Conservation (phyloP, 2,888 invertebrate genomes). For the Lingula anatina region DNA sequence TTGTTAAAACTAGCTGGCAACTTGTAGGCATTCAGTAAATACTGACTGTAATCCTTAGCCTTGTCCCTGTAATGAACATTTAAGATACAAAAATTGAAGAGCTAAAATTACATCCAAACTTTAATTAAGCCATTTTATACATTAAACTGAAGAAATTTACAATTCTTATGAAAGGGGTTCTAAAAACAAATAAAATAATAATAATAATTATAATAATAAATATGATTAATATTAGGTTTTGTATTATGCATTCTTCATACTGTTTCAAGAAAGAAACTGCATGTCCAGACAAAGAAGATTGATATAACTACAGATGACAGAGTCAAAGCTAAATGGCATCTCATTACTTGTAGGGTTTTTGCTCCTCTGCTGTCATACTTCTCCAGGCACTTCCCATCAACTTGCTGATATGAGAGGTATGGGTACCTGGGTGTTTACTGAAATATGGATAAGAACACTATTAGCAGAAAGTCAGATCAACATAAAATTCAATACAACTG, state of each 20-base stretch:
- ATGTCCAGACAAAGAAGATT: neutral
- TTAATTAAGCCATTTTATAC: neutral
- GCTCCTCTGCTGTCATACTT: slow-evolving; percentile 27
- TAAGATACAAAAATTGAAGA: neutral
- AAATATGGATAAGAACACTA: slow-evolving; percentile 3
- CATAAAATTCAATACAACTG: no score
- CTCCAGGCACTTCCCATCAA: slow-evolving; percentile 41
- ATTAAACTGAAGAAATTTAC: neutral
- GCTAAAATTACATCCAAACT: neutral
- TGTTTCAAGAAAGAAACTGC: neutral
- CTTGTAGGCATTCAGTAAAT: neutral
- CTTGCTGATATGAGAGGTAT: slow-evolving; percentile 39
- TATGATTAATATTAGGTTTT: no score
- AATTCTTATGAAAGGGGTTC: no score
- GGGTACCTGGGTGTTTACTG: slow-evolving; percentile 39
- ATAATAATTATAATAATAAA: no score
- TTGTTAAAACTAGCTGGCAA: no score
- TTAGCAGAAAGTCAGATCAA: no score
- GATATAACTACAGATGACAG: neutral
- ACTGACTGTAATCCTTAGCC: slow-evolving; percentile 6
- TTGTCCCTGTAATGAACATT: slow-evolving; percentile 5
- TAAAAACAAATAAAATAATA: no score
- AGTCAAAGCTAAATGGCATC: neutral
- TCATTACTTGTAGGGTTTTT: slow-evolving; percentile 36
- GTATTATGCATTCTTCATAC: no score